Evolutionary conservation across 2,888 invertebrate species (phyloP).

Genomic region (Melieria crassipennis): DNA sequence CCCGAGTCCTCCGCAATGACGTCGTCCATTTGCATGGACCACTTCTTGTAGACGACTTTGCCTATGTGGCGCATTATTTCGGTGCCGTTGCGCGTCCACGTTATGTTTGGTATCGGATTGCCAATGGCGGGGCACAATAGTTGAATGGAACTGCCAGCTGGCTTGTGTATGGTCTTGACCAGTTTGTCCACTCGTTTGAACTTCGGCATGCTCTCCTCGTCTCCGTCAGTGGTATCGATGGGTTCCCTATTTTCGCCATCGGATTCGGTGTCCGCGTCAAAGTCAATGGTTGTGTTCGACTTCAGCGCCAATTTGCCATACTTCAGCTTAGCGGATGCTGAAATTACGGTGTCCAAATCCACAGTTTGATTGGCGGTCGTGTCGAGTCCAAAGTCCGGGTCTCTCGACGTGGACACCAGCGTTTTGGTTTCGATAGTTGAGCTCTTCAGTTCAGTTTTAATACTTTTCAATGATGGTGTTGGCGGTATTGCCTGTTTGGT

Average conservation of each 20-base stretch:
- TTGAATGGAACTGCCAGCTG: constrained; percentile 79
- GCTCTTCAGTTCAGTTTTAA: background rate
- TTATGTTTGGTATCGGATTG: constrained; percentile 82
- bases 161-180: constrained; percentile 68
- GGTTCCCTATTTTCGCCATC: constrained; percentile 31
- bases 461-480: no score
- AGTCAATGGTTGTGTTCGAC: constrained; percentile 14
- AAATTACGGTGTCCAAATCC: background rate
- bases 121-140: constrained; percentile 72
- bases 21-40: constrained; percentile 82
- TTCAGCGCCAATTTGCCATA: background rate
- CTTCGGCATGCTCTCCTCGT: constrained; percentile 40
- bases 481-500: background rate
- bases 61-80: constrained; percentile 74
- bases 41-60: constrained; percentile 73
- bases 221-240: constrained; percentile 29
- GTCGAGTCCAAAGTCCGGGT: background rate
- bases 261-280: constrained; percentile 34
- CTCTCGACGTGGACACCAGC: background rate
- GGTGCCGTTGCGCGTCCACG: constrained; percentile 82
- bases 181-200: constrained; percentile 45
- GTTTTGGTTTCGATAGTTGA: background rate
- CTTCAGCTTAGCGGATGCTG: background rate
- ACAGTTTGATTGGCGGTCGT: no score
- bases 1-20: constrained; percentile 84